Base-by-base conservation (phyloP, 2,113 vertebrate genomes). In the Siniperca chuatsi region DNA sequence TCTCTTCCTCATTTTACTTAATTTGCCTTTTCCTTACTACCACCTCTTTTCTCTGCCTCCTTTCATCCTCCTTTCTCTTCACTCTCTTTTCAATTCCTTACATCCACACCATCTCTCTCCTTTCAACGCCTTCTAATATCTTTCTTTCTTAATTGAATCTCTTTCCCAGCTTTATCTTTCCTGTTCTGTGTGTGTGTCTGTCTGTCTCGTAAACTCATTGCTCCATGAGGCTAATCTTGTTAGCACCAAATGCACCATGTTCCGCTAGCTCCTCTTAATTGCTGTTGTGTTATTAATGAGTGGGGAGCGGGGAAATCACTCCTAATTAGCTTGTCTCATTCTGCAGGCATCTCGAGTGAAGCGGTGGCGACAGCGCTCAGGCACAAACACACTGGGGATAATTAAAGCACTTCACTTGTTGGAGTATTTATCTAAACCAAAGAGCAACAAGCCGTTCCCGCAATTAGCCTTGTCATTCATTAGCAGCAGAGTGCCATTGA, bases 211-310 rank as follows among this genome's bases (percentile, higher is more conserved):
- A 94, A 92, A 96, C 92, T 95, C 95, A 85, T 89, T 90, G 90
- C 93, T 91, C 95, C 95, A 96, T 92, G 93, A 94, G 94, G 92
- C 95, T 95, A 96, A 95, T 96, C 92, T 85, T 95, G 94, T 95
- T 95, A 95, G 96, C 97, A 94, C 96, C 96, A 96, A 96, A 96
- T 94, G 94, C 91, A 82, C 94, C 93, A 93, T 96, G 96, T 97
- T 97, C 96, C 92, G 93, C 92, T 95, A 95, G 96, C 97, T 97
- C 96, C 96, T 97, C 96, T 97, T 99, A 97, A 99, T 98, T 98
- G 97, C 96, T 95, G 97, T 96, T 97, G 97, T 97, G 97, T 97
- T 98, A 97, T 98, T 98, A 99, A 98, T 99, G 98, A 98, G 97
- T 96, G 96, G 96, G 86, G 93, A 97, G 96, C 90, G 95, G 96